Evolutionary conservation across 2,888 invertebrate species (phyloP).

Genomic region (Eupelmus urozonus): DNA sequence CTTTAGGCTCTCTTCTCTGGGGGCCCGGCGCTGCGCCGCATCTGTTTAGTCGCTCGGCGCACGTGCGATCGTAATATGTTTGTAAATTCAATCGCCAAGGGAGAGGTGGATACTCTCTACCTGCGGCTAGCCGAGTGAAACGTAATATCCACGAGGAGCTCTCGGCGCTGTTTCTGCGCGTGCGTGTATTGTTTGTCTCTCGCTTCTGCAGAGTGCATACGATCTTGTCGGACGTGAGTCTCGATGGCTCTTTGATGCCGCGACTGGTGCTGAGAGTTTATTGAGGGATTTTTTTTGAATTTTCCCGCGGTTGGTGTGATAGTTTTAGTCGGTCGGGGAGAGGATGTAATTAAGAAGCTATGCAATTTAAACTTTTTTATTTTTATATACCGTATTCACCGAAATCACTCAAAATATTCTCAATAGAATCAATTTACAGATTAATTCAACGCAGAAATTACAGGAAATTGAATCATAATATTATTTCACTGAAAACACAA

Average conservation of each 20-base stretch:
- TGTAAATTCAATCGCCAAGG: slow-evolving; percentile 69
- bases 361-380: too few relatives aligned
- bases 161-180: slow-evolving; percentile 3
- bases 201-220: background rate
- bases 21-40: slow-evolving; percentile 4
- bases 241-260: background rate
- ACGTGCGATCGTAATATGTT: slow-evolving; percentile 65
- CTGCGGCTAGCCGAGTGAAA: slow-evolving; percentile 60
- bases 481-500: too few relatives aligned
- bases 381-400: too few relatives aligned
- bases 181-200: slow-evolving; percentile 25
- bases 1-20: slow-evolving; percentile 26
- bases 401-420: too few relatives aligned
- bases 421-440: too few relatives aligned
- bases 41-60: slow-evolving; percentile 38
- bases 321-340: too few relatives aligned
- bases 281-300: too few relatives aligned
- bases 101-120: slow-evolving; percentile 37
- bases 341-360: too few relatives aligned
- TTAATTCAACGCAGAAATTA: too few relatives aligned
- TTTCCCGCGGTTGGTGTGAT: too few relatives aligned
- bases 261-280: too few relatives aligned
- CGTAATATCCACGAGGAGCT: slow-evolving; percentile 65
- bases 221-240: background rate
- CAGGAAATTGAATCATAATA: too few relatives aligned